Evolutionary conservation across 2,888 invertebrate genomes (phyloP).

Genomic region (Ferrisia virgata): DNA sequence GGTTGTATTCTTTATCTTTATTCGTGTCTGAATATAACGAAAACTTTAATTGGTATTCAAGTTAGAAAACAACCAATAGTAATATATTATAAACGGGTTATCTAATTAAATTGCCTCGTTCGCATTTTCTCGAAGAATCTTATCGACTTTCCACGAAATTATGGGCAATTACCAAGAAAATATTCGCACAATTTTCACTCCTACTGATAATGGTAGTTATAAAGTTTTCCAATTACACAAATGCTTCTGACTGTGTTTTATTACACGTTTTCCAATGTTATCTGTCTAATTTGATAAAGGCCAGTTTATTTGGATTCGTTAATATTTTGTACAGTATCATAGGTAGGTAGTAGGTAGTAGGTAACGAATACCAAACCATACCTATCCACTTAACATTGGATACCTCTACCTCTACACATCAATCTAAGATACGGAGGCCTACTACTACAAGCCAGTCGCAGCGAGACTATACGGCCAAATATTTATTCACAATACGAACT

Average conservation of each 20-base stretch:
- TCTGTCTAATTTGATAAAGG: conserved; percentile 39
- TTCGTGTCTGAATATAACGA: conserved; percentile 29
- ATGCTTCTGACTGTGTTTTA: conserved; percentile 41
- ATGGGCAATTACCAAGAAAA: conserved; percentile 42
- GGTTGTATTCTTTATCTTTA: conserved; percentile 33
- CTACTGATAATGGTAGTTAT: conserved; percentile 44
- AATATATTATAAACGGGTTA: conserved; percentile 44
- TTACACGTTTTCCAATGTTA: conserved; percentile 36
- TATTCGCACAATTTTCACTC: conserved; percentile 43
- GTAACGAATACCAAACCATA: too few species aligned
- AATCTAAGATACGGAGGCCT: too few species aligned
- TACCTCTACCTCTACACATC: too few species aligned
- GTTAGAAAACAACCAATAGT: conserved; percentile 29
- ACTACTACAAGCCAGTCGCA: too few species aligned
- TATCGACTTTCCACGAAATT: conserved; percentile 40
- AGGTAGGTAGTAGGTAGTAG: neutral
- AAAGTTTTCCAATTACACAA: conserved; percentile 45
- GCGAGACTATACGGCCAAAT: too few species aligned
- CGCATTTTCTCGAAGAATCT: conserved; percentile 42
- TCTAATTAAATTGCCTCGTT: conserved; percentile 44
- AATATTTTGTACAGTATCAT: neutral
- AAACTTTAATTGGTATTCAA: conserved; percentile 44
- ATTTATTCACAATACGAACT: neutral
- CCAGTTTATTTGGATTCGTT: neutral
- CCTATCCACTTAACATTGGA: too few species aligned